Evolutionary conservation across 2,113 vertebrate species (phyloP), one percentile per base, ranked within the genome.

Genomic region (Melanerpes aurifrons): DNA sequence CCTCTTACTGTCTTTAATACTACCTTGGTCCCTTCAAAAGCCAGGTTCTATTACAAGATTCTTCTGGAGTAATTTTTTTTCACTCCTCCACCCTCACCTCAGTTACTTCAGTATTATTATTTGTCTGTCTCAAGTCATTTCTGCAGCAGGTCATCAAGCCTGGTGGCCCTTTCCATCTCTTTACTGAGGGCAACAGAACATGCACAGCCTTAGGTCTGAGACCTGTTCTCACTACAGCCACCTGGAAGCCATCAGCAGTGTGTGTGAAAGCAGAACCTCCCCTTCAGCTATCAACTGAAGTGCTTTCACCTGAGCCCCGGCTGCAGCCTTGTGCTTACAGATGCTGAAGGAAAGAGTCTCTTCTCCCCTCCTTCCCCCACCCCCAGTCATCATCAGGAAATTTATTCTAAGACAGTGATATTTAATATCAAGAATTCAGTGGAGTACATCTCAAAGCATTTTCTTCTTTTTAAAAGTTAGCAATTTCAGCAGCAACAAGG

Each of bases 281-380:
- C n/a, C 68, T 26, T 54, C 5, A 31, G 16, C 9, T 4, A 15
- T 32, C 14, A 21, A 48, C 21, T 1, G 1, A 0, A 62, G 5
- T 0, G 0, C 28, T 2, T 31, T 9, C 69, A 77, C 62, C 73
- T 50, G 47, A 70, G 69, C 24, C 3, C 0, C 0, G 16, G 37
- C 22, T 48, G 32, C 59, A 70, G 16, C 1, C 3, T 12, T 75
- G 32, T 4, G 2, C 35, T 68, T 9, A 7, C 40, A 74, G 28
- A 20, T 3, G 6, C 5, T 2, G 19, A 43, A 57, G 22, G 16
- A 20, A 87, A 59, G 31, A 12, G 28, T 20, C 16, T 10, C 15
- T 9, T 40, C 10, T 32, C 16, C 17, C 10, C 20, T 9, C 40
- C 40, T 32, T 12, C 10, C 24, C 4, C 25, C 11, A 16, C 7